Percentiles rank a stretch among this genome's conserved stretches.
phyloP scores from a whole-genome alignment of 2,797 vertebrate species.

The Arrhamphus sclerolepis region DNA sequence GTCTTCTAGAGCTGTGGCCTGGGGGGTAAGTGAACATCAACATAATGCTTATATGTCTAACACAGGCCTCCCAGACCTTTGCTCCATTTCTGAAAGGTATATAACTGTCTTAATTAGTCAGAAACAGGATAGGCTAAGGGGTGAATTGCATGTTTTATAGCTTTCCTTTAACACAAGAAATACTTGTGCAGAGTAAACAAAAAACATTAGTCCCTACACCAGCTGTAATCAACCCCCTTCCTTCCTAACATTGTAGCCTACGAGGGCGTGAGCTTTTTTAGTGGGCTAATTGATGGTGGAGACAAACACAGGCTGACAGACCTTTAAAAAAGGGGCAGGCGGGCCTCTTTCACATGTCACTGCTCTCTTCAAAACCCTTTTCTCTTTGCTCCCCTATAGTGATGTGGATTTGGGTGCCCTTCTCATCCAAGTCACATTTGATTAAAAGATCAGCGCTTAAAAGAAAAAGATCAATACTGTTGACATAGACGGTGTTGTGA shows the following conservation, averaged over 20 bases:
- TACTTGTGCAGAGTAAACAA: conserved; percentile 76
- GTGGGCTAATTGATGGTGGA: conserved; percentile 67
- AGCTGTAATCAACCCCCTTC: conserved; percentile 65
- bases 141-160: conserved; percentile 58
- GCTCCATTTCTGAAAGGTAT: conserved; percentile 38
- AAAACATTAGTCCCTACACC: conserved; percentile 59
- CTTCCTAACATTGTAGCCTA: conserved; percentile 76
- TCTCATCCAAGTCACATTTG: conserved; percentile 59
- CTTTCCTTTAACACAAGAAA: conserved; percentile 65
- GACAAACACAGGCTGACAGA: conserved; percentile 70
- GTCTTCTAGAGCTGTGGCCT: conserved; percentile 25
- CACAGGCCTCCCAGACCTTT: conserved; percentile 18
- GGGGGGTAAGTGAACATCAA: conserved; percentile 10
- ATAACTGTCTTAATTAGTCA: conserved; percentile 57
- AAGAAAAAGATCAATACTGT: conserved; percentile 65
- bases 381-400: conserved; percentile 45
- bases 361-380: conserved; percentile 59
- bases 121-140: conserved; percentile 47
- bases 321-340: conserved; percentile 56
- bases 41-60: conserved; percentile 48
- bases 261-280: conserved; percentile 68
- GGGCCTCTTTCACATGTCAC: conserved; percentile 70
- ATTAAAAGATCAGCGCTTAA: conserved; percentile 71
- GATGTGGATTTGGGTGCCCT: conserved; percentile 43
- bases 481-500: conserved; percentile 53